Base-by-base conservation (phyloP, 2,888 invertebrate species). In the Horisme vitalbata region DNA sequence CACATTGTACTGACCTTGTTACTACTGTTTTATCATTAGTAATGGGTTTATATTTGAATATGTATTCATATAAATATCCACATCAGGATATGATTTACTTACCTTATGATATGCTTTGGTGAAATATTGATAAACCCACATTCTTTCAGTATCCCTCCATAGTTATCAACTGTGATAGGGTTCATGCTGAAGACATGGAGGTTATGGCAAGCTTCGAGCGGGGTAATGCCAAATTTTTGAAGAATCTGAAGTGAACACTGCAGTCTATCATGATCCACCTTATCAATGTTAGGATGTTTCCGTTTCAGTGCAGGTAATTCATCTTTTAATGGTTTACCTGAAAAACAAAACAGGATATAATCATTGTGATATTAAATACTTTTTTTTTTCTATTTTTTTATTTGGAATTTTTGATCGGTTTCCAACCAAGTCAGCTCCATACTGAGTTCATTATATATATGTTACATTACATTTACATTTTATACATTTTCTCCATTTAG, bases 91-190 rank as follows among this genome's bases (percentile, higher is more conserved):
- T 5, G 18, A 18, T 5, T 18, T 34, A 36, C 61, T 63, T 61
- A 86, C 87, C 79, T 81, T 54, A 86, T 83, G 36, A 88, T 80
- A 58, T 84, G 71, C 54, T 83, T 82, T 2, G 86, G 75, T 10
- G 82, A 53, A 13, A 90, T 71, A 26, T 70, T 66, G 3, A 90
- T 58, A 46, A 93, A 93, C 9, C 92, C 91, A 65, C 92, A 92
- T 76, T 94, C 94, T 52, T 78, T 79, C 8, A 94, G 73, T 30
- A 93, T 90, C 62, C 88, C 84, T 48, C 91, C 91, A 59, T 93
- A 92, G 62, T 94, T 93, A 35, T 91, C 90, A 61, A 93, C 70
- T 18, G 91, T 90, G 13, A 90, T 76, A 1, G 90, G 86, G 59
- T 91, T 90, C 68, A 90, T 84, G 38, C 86, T 88, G n/a, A 94